Base-by-base conservation (phyloP, 2,113 vertebrate species). In the Grus americana region DNA sequence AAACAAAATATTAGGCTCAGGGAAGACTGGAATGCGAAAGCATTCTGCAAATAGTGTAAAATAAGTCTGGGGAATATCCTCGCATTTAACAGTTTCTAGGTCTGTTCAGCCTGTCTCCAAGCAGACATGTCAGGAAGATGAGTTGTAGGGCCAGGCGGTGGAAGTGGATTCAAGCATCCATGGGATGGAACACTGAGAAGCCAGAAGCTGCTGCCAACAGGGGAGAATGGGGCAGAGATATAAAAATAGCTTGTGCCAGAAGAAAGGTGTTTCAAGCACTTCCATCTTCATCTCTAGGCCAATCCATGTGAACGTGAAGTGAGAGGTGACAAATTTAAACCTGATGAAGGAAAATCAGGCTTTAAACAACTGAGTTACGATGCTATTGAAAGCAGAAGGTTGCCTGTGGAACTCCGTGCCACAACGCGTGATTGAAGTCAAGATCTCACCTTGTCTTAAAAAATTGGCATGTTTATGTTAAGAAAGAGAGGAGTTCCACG, bases 1-100 rank as follows among this genome's bases (percentile, higher is more conserved):
- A 97, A 97, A 95, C 96, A 97, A 96, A 95, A 93, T 95, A 76
- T 65, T 93, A 90, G 63, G 78, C 87, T 95, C 58, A 29, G 91
- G 81, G 89, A 96, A 89, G 92, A 80, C 87, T 86, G 81, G 84
- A 95, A 93, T 0, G 3, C 0, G 0, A 93, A 91, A 95, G 38
- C 84, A 76, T 95, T 97, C 84, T 96, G 89, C 94, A 95, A 79
- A 94, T 92, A 79, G 67, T 88, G 61, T 90, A 95, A 93, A 94
- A 83, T 52, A 92, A 91, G 52, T 83, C 91, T 93, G 75, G 87
- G 87, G 89, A 86, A 88, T 90, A 82, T 90, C 50, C 32, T 66
- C 0, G 0, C 50, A 23, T 67, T 92, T 93, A 94, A 90, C 93
- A 83, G 54, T 91, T 91, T 76, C 57, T 71, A 24, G 58, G n/a